A percentile compares a stretch with the other conserved stretches of the same genome.
Evolutionary conservation across 2,888 invertebrate species (phyloP).

Genomic region (Dryadula phaetusa): DNA sequence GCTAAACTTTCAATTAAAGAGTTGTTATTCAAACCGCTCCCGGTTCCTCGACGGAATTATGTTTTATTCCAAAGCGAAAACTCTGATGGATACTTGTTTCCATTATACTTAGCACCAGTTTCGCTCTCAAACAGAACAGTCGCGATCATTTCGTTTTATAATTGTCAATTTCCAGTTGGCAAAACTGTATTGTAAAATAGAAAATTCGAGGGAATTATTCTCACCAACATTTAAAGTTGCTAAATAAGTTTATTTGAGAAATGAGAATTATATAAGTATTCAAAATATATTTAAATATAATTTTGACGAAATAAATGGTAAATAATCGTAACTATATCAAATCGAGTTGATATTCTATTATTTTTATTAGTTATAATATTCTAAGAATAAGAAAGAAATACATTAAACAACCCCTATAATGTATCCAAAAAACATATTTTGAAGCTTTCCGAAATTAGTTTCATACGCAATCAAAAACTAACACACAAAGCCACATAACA

Average conservation of each 20-base stretch:
- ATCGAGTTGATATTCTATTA: not conserved
- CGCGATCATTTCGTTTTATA: conserved; percentile 58
- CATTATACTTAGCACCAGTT: conserved; percentile 68
- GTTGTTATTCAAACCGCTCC: conserved; percentile 83
- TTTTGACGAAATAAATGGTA: not conserved
- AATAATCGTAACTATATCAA: not conserved
- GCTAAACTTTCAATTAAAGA: conserved; percentile 85
- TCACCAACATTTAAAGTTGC: conserved; percentile 4
- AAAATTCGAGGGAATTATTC: not conserved
- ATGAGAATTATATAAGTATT: not conserved
- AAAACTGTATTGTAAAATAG: conserved; percentile 13
- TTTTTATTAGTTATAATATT: not conserved
- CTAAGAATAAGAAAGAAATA: not conserved
- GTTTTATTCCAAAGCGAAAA: conserved; percentile 78
- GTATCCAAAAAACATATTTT: conserved; percentile 4
- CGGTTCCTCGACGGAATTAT: conserved; percentile 75
- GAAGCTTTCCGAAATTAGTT: conserved; percentile 15
- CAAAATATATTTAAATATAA: not conserved
- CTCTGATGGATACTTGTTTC: conserved; percentile 74
- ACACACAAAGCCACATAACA: conserved; percentile 16
- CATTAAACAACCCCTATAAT: not conserved
- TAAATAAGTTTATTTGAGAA: not conserved
- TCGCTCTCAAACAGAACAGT: conserved; percentile 63
- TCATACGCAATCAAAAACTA: conserved; percentile 34
- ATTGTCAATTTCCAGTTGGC: conserved; percentile 56